Conservation (phyloP, 1,140 invertebrate genomes). For the Drosophila subpulchrella region DNA sequence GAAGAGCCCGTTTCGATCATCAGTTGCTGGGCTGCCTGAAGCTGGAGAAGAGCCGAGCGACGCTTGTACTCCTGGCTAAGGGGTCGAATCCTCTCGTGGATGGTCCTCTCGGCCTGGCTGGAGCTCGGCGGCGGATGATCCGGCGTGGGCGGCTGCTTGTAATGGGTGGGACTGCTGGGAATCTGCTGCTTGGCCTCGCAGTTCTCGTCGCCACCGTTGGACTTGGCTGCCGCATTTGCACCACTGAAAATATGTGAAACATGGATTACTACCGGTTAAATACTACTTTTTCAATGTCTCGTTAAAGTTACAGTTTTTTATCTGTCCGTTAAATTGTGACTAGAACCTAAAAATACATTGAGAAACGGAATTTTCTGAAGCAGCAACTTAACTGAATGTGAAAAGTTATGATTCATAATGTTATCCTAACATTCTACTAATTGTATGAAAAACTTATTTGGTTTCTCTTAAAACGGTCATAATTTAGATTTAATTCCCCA, state of each 20-base stretch:
- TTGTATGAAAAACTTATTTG: too few relatives aligned
- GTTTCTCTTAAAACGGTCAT: too few relatives aligned
- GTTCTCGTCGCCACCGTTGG: constrained; percentile 58
- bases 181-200: constrained; percentile 70
- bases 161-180: constrained; percentile 93
- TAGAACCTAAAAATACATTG: too few relatives aligned
- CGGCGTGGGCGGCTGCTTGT: constrained; percentile 95
- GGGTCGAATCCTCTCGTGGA: constrained; percentile 95
- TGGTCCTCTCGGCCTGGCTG: constrained; percentile 93
- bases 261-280: not conserved
- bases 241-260: constrained; percentile 33
- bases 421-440: not conserved
- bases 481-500: not conserved
- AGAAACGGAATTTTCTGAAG: too few relatives aligned
- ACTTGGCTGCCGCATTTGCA: constrained; percentile 38
- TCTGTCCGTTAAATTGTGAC: not conserved
- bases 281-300: not conserved
- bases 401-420: too few relatives aligned
- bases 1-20: constrained; percentile 79
- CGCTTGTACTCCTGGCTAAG: constrained; percentile 89
- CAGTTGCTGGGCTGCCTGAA: constrained; percentile 73
- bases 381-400: too few relatives aligned
- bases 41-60: constrained; percentile 67
- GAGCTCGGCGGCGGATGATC: constrained; percentile 97
- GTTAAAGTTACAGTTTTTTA: too few relatives aligned